Evolutionary conservation across 1,140 invertebrate species (phyloP), one percentile per base, ranked within the genome.

Genomic region (Schlechtendalia chinensis): DNA sequence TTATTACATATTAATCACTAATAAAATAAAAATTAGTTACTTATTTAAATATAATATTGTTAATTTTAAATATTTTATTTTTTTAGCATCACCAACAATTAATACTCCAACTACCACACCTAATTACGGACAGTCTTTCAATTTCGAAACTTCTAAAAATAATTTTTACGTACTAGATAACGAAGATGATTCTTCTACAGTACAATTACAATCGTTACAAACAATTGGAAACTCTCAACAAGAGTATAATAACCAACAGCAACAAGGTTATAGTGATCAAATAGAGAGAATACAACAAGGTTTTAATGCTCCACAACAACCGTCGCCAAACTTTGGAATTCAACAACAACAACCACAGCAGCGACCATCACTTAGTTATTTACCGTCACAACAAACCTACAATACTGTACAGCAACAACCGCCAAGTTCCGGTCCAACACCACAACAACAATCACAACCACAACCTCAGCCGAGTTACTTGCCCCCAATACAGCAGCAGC

Each of bases 161-260:
- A 22, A 50, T 61, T 19, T 47, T 50, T 63, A 79, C 22, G 3
- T 17, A 27, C 24, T 22, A 47, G 54, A 63, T 1, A 47, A 19
- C 0, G 32, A 79, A 50, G 58, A 50, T 19, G 32, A 61, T 47
- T 45, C n/a, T 58, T 17, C 54, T 6, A 58, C 45, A 79, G 6
- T 14, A 61, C 75, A 61, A 12, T 53, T 29, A 1, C 75, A 79
- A 24, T 27, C 45, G 5, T 61, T 61, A 39, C 74, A 75, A 8
- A 75, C 11, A 14, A 45, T 24, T 75, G 72, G 72, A 58, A 74
- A 54, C 12, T 50, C 67, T 24, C 71, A 56, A 39, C 50, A 74
- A 74, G 32, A 39, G 19, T 29, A 32, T 19, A 32, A 63, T 63
- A 63, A 63, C 17, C 59, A 29, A 63, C 59, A 19, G 19, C 56